These are phyloP conservation scores for Nemapogon koenigi DNA, from an alignment of 2,888 invertebrate genomes.

Conservation along the genomic window DNA sequence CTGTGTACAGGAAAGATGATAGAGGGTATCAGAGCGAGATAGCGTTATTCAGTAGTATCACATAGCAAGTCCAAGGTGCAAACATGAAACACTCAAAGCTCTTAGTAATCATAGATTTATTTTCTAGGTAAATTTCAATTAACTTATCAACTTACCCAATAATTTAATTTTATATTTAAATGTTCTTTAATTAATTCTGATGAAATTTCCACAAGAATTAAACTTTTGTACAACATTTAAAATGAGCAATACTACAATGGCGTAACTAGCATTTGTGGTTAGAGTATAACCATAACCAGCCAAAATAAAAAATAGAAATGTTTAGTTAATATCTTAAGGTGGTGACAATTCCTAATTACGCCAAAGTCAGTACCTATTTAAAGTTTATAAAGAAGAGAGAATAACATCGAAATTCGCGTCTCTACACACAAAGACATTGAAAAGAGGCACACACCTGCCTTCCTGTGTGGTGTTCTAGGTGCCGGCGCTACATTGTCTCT, in stretches of 20 bases:
- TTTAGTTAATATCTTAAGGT: no score
- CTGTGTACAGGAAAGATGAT: constrained; percentile 61
- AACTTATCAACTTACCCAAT: constrained; percentile 7
- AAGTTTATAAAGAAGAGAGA: no score
- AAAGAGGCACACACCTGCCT: constrained; percentile 42
- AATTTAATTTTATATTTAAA: no score
- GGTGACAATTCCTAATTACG: no score
- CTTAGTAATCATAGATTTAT: constrained; percentile 59
- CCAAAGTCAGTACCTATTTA: no score
- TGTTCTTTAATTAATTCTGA: neutral
- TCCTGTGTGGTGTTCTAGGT: constrained; percentile 49
- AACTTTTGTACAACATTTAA: no score
- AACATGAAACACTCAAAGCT: constrained; percentile 68
- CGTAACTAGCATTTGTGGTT: no score
- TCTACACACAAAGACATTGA: constrained; percentile 26
- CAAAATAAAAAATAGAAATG: no score
- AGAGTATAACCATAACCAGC: no score
- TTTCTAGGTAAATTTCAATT: constrained; percentile 2
- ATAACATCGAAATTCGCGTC: constrained; percentile 32
- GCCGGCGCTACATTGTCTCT: constrained; percentile 68
- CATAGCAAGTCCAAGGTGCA: constrained; percentile 68
- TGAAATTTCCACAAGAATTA: no score
- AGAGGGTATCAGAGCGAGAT: constrained; percentile 62
- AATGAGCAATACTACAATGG: no score
- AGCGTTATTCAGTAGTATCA: constrained; percentile 57